A percentile compares a stretch with the other conserved stretches of the same genome.
Evolutionary conservation across 2,888 invertebrate genomes (phyloP).

Genomic region (Callyntrura guangdongensis): DNA sequence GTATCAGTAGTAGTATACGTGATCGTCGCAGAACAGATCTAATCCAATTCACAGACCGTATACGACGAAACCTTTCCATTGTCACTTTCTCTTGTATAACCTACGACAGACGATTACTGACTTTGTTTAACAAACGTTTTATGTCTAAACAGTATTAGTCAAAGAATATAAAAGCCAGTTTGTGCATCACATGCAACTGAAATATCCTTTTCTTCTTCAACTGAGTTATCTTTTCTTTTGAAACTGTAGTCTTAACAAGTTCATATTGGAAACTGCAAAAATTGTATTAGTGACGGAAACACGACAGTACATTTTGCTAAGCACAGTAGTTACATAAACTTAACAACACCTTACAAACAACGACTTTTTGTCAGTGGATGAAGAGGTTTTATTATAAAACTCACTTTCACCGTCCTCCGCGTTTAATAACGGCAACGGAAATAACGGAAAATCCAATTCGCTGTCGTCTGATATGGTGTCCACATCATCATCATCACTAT

Average conservation of each 20-base stretch:
- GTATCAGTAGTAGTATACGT: constrained; percentile 54
- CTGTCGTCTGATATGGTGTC: constrained; percentile 65
- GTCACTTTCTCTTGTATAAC: background rate
- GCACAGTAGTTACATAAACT: constrained; percentile 33
- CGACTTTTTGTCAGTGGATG: background rate
- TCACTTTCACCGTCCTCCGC: constrained; percentile 70
- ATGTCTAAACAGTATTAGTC: background rate
- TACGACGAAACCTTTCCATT: constrained; percentile 78
- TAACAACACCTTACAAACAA: constrained; percentile 28
- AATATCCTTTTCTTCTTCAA: background rate
- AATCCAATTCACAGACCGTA: constrained; percentile 75
- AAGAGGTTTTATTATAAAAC: constrained; percentile 16
- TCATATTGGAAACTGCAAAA: too few relatives aligned
- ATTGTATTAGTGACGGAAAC: too few relatives aligned
- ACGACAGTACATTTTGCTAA: background rate
- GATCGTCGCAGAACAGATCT: constrained; percentile 74
- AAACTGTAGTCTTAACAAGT: background rate
- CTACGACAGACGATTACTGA: background rate
- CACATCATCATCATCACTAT: constrained; percentile 68
- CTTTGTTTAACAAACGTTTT: background rate
- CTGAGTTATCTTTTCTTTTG: background rate
- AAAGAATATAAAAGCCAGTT: background rate
- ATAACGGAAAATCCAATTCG: constrained; percentile 62
- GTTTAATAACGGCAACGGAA: constrained; percentile 52
- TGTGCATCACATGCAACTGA: background rate